Percentiles rank a stretch among this genome's conserved stretches.
Conservation (phyloP, 92 coral and sea anemone genomes). For the Siderastrea radians region DNA sequence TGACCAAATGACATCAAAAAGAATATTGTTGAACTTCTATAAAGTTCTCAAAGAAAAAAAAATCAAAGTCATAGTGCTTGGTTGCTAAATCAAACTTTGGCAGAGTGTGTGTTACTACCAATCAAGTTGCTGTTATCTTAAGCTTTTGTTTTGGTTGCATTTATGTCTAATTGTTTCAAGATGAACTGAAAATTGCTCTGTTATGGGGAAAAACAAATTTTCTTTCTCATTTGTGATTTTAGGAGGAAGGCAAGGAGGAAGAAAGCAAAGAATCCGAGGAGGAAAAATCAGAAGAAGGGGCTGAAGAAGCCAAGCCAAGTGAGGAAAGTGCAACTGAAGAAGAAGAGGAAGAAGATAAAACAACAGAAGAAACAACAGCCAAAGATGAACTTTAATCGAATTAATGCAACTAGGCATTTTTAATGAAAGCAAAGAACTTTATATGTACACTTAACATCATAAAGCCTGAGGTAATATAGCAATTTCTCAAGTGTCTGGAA, state of each 20-base stretch:
- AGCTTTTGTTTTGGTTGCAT: too few species aligned
- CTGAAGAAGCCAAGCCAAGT: conserved; percentile 22
- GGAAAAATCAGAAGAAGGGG: conserved; percentile 40
- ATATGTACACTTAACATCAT: conserved; percentile 2
- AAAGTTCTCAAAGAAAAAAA: too few species aligned
- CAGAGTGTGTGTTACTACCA: too few species aligned
- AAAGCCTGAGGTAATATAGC: conserved; percentile 48
- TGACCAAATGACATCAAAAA: too few species aligned
- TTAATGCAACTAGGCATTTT: conserved; percentile 63
- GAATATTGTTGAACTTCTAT: too few species aligned
- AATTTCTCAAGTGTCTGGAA: conserved; percentile 30
- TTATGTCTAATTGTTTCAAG: too few species aligned
- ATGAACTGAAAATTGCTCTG: too few species aligned
- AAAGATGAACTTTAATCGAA: conserved; percentile 87
- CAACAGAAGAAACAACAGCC: conserved; percentile 76
- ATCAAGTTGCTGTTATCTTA: too few species aligned
- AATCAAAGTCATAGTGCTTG: too few species aligned
- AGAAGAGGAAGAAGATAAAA: conserved; percentile 71
- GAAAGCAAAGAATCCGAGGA: conserved; percentile 51
- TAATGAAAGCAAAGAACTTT: conserved; percentile 40
- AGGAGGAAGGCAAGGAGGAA: conserved; percentile 25
- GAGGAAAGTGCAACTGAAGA: conserved; percentile 66
- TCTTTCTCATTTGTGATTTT: background rate
- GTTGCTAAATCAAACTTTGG: too few species aligned
- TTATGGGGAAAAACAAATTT: background rate